These are phyloP conservation scores for Dipodomys stephensi DNA, from an alignment of 2,113 vertebrate genomes.

Conservation along the genomic window DNA sequence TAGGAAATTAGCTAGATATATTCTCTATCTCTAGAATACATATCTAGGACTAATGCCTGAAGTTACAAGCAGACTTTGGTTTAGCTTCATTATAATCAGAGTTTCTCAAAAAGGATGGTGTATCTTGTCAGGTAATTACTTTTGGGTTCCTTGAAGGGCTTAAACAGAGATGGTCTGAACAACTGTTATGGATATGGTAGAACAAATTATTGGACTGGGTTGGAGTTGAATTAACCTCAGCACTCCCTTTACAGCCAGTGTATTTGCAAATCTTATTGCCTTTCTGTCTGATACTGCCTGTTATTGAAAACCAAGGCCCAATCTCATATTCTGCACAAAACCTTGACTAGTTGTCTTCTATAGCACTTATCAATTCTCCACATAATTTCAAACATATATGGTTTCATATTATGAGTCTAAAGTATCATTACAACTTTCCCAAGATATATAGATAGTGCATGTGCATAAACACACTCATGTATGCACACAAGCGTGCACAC, in stretches of 20 bases:
- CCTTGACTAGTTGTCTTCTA: not conserved
- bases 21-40: constrained; percentile 4
- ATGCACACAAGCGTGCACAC: not conserved
- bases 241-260: not conserved
- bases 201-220: not conserved
- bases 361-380: not conserved
- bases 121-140: not conserved
- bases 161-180: not conserved
- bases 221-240: constrained; percentile 30
- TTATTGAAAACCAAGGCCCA: constrained; percentile 5
- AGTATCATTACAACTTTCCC: not conserved
- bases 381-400: constrained; percentile 7
- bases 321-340: constrained; percentile 1
- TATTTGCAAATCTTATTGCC: not conserved
- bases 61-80: not conserved
- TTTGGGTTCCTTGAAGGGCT: not conserved
- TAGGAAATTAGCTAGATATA: constrained; percentile 12
- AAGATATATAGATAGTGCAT: not conserved
- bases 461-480: not conserved
- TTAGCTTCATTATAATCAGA: constrained; percentile 15
- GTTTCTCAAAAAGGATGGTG: not conserved
- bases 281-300: not conserved
- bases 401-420: not conserved
- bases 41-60: not conserved
- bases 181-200: not conserved